phyloP scores from a whole-genome alignment of 2,888 invertebrate genomes.

The Rhamnusium bicolor region DNA sequence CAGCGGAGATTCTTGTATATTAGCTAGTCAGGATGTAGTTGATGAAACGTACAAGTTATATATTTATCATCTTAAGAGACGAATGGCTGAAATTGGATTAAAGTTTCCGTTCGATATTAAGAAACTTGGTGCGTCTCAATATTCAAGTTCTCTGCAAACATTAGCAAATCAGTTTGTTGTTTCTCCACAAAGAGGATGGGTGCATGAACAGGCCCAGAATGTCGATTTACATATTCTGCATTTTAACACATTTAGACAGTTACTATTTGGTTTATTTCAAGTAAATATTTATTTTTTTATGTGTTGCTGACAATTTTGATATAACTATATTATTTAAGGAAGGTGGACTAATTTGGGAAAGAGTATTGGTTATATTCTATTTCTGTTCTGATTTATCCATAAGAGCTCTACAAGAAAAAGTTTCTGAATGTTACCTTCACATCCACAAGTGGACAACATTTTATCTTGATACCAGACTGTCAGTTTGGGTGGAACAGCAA shows the following conservation, averaged over 20 bases:
- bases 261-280: slow-evolving; percentile 75
- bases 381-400: slow-evolving; percentile 76
- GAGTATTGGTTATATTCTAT: slow-evolving; percentile 74
- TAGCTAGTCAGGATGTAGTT: not conserved
- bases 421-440: slow-evolving; percentile 72
- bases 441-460: slow-evolving; percentile 75
- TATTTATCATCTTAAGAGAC: slow-evolving; percentile 32
- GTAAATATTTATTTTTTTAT: slow-evolving; percentile 62
- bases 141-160: slow-evolving; percentile 3
- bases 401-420: slow-evolving; percentile 68
- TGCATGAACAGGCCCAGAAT: slow-evolving; percentile 73
- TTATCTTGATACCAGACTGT: slow-evolving; percentile 74
- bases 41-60: slow-evolving; percentile 21
- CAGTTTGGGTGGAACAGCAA: slow-evolving; percentile 74
- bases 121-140: not conserved
- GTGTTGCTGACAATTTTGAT: not conserved
- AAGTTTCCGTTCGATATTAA: slow-evolving; percentile 4
- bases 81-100: slow-evolving; percentile 28
- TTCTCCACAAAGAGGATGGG: slow-evolving; percentile 72
- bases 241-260: slow-evolving; percentile 74
- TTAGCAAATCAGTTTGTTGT: slow-evolving; percentile 67
- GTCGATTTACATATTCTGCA: slow-evolving; percentile 73
- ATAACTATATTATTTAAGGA: slow-evolving; percentile 67
- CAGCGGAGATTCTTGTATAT: not conserved
- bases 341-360: slow-evolving; percentile 74